Evolutionary conservation across 2,888 invertebrate species (phyloP).

Genomic region (Chrysomela aeneicollis): DNA sequence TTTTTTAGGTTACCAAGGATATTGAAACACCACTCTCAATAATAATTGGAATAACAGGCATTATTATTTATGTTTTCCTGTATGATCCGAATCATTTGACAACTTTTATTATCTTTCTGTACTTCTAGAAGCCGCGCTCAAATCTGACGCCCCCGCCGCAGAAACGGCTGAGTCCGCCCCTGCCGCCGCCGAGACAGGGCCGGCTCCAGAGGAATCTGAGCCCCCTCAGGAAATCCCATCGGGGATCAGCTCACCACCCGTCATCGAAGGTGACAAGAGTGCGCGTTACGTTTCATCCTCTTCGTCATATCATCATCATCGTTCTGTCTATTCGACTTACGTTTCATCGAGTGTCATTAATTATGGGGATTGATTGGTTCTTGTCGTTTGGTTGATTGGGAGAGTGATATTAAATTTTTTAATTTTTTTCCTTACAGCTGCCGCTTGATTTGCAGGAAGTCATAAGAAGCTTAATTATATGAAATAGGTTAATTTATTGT

Average conservation of each 20-base stretch:
- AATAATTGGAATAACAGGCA: too few relatives aligned
- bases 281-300: slow-evolving; percentile 1
- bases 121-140: background rate
- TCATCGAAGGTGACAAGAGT: slow-evolving; percentile 6
- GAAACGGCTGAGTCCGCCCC: slow-evolving; percentile 51
- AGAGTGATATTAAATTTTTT: background rate
- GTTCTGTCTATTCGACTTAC: background rate
- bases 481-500: background rate
- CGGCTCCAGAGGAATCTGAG: slow-evolving; percentile 51
- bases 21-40: too few relatives aligned
- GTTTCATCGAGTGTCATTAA: background rate
- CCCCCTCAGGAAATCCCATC: slow-evolving; percentile 40
- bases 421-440: slow-evolving; percentile 26
- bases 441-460: slow-evolving; percentile 20
- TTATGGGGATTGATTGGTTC: background rate
- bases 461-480: background rate
- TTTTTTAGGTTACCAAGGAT: too few relatives aligned
- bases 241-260: background rate
- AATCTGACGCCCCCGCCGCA: slow-evolving; percentile 53
- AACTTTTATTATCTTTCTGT: too few relatives aligned
- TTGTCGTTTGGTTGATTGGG: background rate
- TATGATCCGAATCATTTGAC: too few relatives aligned
- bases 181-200: slow-evolving; percentile 48
- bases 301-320: slow-evolving; percentile 1
- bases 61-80: too few relatives aligned